Evolutionary conservation across 1,140 invertebrate species (phyloP), one percentile per base, ranked within the genome.

Genomic region (Acromyrmex charruanus): DNA sequence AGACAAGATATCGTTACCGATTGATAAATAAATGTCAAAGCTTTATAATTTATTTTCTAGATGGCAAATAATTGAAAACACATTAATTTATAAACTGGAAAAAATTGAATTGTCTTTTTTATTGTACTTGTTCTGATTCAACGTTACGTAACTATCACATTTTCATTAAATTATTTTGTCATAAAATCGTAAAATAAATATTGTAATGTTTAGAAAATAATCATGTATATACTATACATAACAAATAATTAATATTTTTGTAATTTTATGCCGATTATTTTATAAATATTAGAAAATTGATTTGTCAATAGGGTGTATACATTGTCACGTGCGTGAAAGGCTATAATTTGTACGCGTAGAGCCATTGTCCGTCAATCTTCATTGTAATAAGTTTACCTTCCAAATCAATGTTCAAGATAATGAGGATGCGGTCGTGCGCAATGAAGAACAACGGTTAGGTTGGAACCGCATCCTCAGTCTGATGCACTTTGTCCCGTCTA

Each of bases 351-450:
- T 61, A 49, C 21, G n/a, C 39, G 68, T 31, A 21, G 3, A 21
- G 21, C 86, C 89, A 93, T 94, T 93, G 92, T 94, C 87, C 58
- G 79, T 87, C 90, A 93, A 94, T 94, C 88, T 91, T 91, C 89
- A 74, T 86, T 85, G 86, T 87, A 88, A 92, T 72, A 65, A 75
- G 80, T 82, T 89, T 89, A 88, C 39, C 82, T 79, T 87, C 88
- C 75, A 85, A 92, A 92, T 92, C 89, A 94, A 90, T 89, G 88
- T 69, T 18, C 44, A 77, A 18, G 66, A 44, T 79, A 85, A 91
- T 88, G 88, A 72, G 77, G 77, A 86, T 82, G 68, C 66, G 72
- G 35, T n/a, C 63, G 51, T 58, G 53, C 10, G 44, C 63, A n/a
- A 81, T 35, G 69, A 77, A 72, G 39, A 58, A 85, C 3, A 55